phyloP scores from a whole-genome alignment of 2,113 vertebrate genomes.

The Scopus umbretta region DNA sequence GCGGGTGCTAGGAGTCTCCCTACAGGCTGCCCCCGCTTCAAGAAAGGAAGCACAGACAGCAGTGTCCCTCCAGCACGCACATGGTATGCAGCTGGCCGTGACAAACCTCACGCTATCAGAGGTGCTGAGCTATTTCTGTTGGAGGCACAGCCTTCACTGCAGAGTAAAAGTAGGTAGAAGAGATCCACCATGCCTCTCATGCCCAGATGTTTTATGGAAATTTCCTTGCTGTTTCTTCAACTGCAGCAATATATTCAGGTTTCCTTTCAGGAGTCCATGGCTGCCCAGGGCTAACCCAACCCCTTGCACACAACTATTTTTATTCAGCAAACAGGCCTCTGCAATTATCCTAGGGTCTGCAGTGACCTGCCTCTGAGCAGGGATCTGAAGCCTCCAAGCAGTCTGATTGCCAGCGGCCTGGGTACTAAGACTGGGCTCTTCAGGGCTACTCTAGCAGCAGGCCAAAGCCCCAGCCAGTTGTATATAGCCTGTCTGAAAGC shows the following conservation, averaged over 20 bases:
- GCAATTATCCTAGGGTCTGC: neutral
- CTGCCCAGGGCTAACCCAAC: neutral
- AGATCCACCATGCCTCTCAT: neutral
- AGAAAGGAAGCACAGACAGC: neutral
- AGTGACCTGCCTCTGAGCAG: neutral
- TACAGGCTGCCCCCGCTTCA: accelerated
- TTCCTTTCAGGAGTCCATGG: neutral
- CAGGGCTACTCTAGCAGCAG: neutral
- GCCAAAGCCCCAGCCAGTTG: neutral
- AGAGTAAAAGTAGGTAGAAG: neutral
- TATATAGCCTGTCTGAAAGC: neutral
- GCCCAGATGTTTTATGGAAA: neutral
- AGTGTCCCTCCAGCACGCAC: accelerated
- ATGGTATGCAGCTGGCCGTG: accelerated
- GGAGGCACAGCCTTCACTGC: neutral
- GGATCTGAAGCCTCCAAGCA: neutral
- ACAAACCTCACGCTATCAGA: neutral
- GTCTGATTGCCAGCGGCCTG: neutral
- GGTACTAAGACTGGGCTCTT: neutral
- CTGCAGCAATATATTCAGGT: neutral
- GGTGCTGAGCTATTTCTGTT: neutral
- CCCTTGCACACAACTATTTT: neutral
- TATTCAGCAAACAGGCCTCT: neutral
- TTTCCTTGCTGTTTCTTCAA: neutral
- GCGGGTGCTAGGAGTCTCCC: neutral